These are phyloP conservation scores for Psix sp. DNA, from an alignment of 1,140 invertebrate genomes.

Conservation along the genomic window DNA sequence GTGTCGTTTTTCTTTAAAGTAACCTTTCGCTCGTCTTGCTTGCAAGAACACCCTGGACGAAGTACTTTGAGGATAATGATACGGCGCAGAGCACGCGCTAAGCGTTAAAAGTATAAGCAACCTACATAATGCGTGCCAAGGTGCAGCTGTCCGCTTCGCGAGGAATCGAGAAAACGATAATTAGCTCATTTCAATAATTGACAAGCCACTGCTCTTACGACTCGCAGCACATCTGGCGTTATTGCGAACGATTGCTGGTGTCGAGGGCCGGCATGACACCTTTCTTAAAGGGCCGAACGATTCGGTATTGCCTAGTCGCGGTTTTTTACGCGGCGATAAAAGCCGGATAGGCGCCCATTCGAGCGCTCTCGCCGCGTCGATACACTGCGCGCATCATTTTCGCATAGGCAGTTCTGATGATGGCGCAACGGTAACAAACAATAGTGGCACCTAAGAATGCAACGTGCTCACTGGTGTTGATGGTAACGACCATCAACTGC, in stretches of 20 bases:
- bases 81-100: constrained; percentile 57
- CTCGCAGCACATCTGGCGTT: constrained; percentile 71
- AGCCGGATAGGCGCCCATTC: constrained; percentile 58
- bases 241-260: constrained; percentile 33
- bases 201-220: constrained; percentile 64
- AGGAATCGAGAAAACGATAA: constrained; percentile 70
- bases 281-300: constrained; percentile 31
- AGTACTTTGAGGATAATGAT: constrained; percentile 52
- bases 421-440: constrained; percentile 55
- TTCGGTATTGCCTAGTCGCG: constrained; percentile 53
- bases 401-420: constrained; percentile 59
- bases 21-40: constrained; percentile 49
- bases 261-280: constrained; percentile 33
- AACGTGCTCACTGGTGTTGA: constrained; percentile 60
- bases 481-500: constrained; percentile 66
- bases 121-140: constrained; percentile 49
- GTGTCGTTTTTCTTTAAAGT: constrained; percentile 44
- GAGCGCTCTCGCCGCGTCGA: constrained; percentile 38
- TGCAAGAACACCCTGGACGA: constrained; percentile 35
- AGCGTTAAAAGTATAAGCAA: constrained; percentile 48
- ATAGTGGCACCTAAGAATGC: constrained; percentile 33
- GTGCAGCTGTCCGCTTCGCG: constrained; percentile 51
- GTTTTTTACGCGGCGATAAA: constrained; percentile 73
- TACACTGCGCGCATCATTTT: constrained; percentile 63
- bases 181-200: constrained; percentile 78